Evolutionary conservation across 2,888 invertebrate species (phyloP), one percentile per base, ranked within the genome.

Genomic region (Caenorhabditis sinica): DNA sequence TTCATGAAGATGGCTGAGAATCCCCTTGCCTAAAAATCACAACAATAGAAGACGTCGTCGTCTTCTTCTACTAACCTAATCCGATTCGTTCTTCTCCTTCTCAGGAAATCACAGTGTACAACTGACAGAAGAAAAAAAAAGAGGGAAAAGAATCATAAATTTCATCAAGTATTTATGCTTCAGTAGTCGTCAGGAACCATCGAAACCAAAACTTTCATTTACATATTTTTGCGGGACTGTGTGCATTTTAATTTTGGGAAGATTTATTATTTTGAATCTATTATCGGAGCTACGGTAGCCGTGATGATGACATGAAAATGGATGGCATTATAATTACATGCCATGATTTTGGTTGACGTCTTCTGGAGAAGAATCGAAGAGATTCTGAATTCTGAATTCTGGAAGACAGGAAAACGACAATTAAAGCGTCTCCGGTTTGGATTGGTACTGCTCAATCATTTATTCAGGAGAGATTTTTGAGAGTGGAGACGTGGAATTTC

Each of bases 141-240:
- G 49, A 20, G 49, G 40, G n/a, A 61, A 15, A 23, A 63, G 25
- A 13, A 43, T 20, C 11, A 17, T 25, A 40, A 63, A 63, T 63
- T 63, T 63, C 63, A 63, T 63, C 43, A 63, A 63, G 25, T 63
- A 63, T 63, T 63, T 63, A 63, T 63, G 63, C 63, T 63, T 63
- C 43, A 63, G 63, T n/a, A 33, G n/a, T 43, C 17, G 15, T 15
- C 63, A 4, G 20, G 23, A 43, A 63, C 17, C 63, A 43, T 43
- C 25, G 17, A 25, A 63, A 63, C 23, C 36, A 25, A 43, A 40
- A 40, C n/a, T n/a, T n/a, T n/a, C n/a, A n/a, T 36, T 36, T 36
- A n/a, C 9, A 11, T 20, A 43, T 25, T 43, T 56, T 56, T 11
- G 15, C 11, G 25, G 28, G 17, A 5, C 13, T 5, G 20, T 56